Conservation (phyloP, 2,797 vertebrate species). For the Protonibea diacanthus region DNA sequence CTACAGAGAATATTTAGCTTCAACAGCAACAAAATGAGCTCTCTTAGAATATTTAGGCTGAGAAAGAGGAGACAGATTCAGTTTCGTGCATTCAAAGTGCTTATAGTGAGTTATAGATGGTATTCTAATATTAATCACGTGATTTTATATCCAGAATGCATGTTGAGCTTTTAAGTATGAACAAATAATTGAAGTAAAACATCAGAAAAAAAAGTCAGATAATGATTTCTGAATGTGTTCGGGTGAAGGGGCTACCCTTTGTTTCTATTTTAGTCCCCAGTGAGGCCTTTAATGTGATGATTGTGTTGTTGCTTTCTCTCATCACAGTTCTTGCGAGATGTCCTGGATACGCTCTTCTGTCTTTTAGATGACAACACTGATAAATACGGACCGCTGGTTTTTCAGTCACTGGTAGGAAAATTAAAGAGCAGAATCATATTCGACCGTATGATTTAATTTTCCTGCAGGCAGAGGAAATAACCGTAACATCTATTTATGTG, state of each 20-base stretch:
- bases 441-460: neutral
- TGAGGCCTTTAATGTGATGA: slow-evolving; percentile 48
- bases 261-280: slow-evolving; percentile 62
- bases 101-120: neutral
- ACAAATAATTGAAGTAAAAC: neutral
- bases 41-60: too few relatives aligned
- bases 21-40: neutral
- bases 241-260: slow-evolving; percentile 51
- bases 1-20: neutral
- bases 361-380: slow-evolving; percentile 99
- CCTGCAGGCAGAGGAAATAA: slow-evolving; percentile 17
- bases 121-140: neutral
- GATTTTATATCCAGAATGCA: neutral
- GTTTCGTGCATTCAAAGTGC: neutral
- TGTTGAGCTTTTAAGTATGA: neutral
- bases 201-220: neutral
- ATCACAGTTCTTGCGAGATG: slow-evolving; percentile 96
- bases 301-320: slow-evolving; percentile 38
- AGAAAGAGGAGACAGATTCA: neutral
- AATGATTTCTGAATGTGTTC: slow-evolving; percentile 27
- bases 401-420: slow-evolving; percentile 96
- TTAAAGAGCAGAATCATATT: slow-evolving; percentile 8
- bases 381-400: slow-evolving; percentile 97
- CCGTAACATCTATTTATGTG: neutral
- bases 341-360: slow-evolving; percentile 97